Evolutionary conservation across 2,797 vertebrate genomes (phyloP).

Genomic region (Myotis planiceps): DNA sequence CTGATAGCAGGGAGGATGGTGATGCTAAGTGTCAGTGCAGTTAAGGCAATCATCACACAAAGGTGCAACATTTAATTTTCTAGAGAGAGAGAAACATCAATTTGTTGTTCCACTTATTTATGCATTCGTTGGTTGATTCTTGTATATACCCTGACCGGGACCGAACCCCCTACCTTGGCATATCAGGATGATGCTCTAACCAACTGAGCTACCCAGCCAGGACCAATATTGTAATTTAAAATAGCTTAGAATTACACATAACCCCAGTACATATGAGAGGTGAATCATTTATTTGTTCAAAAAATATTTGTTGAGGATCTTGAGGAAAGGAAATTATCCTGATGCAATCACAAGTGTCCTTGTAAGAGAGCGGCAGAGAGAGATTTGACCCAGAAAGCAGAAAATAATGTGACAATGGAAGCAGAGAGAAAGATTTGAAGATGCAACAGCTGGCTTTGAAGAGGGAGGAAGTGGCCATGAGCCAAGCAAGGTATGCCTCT

Average conservation of each 20-base stretch:
- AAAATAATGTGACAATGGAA: not conserved
- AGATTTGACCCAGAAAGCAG: not conserved
- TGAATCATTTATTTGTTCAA: not conserved
- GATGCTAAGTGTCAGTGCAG: too few species aligned
- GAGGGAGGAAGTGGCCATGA: not conserved
- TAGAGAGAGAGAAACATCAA: too few species aligned
- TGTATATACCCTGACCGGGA: too few species aligned
- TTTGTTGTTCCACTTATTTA: too few species aligned
- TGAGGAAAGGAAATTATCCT: not conserved
- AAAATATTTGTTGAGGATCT: not conserved
- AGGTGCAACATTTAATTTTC: not conserved
- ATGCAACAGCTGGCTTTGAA: not conserved
- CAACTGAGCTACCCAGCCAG: too few species aligned
- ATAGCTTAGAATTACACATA: not conserved
- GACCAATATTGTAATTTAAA: not conserved
- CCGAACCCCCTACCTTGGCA: too few species aligned
- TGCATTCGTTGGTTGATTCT: too few species aligned
- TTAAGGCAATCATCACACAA: not conserved
- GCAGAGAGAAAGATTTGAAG: not conserved
- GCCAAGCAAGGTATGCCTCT: not conserved
- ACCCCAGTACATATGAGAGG: not conserved
- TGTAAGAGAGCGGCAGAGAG: not conserved
- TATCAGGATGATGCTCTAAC: too few species aligned
- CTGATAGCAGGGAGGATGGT: not conserved
- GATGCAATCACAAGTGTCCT: not conserved